Conservation (phyloP, 2,888 invertebrate genomes). For the Protula sp. region DNA sequence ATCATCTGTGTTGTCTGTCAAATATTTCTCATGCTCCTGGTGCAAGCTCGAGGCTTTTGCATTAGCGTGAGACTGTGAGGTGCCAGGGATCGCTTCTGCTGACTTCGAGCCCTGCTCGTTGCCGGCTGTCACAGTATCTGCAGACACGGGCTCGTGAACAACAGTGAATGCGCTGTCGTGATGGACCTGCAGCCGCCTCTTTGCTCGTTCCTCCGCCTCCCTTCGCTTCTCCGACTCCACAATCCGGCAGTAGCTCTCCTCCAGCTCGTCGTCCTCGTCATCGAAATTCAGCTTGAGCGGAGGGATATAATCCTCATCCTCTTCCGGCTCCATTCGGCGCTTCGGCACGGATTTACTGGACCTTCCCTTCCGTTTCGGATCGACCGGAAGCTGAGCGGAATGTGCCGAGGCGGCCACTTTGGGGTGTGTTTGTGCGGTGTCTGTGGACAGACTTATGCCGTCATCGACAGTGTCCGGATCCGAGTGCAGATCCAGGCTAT, state of each 20-base stretch:
- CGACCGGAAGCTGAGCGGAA: background rate
- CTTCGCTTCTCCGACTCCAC: background rate
- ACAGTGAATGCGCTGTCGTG: background rate
- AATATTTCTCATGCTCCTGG: too few relatives aligned
- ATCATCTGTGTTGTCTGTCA: background rate
- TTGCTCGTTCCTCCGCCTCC: background rate
- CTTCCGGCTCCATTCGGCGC: background rate
- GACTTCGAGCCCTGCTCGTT: too few relatives aligned
- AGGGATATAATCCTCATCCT: too few relatives aligned
- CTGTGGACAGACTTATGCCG: background rate
- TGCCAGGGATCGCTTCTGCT: too few relatives aligned
- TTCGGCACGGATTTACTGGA: background rate
- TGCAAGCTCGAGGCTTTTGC: too few relatives aligned
- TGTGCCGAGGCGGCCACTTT: background rate
- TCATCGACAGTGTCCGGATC: slow-evolving; percentile 2
- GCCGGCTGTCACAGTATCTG: background rate
- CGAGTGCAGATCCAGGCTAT: background rate
- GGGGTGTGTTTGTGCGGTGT: too few relatives aligned
- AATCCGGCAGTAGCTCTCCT: background rate
- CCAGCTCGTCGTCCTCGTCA: background rate
- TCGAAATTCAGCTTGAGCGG: background rate
- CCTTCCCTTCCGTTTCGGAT: background rate
- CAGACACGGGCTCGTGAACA: background rate
- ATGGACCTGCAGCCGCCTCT: background rate
- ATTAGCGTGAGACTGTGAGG: too few relatives aligned